Percentiles rank a stretch among this genome's conserved stretches.
Evolutionary conservation across 2,888 invertebrate species (phyloP).

Genomic region (Gymnocheta viridis): DNA sequence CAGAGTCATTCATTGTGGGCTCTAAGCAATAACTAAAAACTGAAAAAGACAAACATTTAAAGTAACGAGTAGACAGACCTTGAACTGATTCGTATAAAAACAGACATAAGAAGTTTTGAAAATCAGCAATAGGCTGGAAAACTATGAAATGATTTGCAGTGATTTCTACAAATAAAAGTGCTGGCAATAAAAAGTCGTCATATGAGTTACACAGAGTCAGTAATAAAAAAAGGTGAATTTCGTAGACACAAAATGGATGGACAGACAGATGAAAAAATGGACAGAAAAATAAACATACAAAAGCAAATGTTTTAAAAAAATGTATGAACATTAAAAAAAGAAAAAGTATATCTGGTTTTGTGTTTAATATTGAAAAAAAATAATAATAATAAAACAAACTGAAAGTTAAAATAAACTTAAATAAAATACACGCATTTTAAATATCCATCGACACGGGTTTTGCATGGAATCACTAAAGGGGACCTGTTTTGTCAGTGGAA

Average conservation of each 20-base stretch:
- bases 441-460: not conserved
- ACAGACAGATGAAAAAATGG: not conserved
- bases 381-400: no score
- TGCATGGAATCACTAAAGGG: not conserved
- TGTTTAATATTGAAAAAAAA: not conserved
- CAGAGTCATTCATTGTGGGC: conserved; percentile 22
- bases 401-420: not conserved
- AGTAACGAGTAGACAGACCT: conserved; percentile 52
- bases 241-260: not conserved
- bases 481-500: no score
- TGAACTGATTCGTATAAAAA: conserved; percentile 53
- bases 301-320: conserved; percentile 26
- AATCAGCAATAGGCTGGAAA: conserved; percentile 44
- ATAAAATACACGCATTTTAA: not conserved
- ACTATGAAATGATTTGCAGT: conserved; percentile 27
- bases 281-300: not conserved
- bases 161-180: conserved; percentile 29
- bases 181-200: conserved; percentile 18
- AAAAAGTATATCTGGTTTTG: conserved; percentile 34
- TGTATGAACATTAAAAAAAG: conserved; percentile 6
- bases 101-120: conserved; percentile 37
- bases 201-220: not conserved
- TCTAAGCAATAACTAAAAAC: not conserved
- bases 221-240: conserved; percentile 3
- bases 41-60: conserved; percentile 36